Base-by-base conservation (phyloP, 2,113 vertebrate species). In the Epinephelus moara region DNA sequence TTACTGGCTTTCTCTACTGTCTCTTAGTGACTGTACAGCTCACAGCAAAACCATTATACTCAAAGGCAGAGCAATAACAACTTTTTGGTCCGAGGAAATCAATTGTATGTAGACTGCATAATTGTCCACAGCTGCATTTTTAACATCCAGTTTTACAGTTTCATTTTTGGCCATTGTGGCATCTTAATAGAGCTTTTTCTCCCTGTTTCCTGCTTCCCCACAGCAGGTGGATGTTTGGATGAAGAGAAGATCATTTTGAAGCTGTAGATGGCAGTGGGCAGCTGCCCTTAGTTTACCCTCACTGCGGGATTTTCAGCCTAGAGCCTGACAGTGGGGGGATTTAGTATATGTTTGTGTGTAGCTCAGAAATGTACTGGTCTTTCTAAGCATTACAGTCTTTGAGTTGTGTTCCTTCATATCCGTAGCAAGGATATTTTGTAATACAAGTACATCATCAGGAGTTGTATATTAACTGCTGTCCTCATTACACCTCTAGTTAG, bases 71-170 rank as follows among this genome's bases (percentile, higher is more conserved):
- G 80, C 73, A 79, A 79, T 87, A 83, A 86, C 67, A 66, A 70
- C 52, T 45, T 59, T 75, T 70, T 85, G 67, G 69, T 84, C 75
- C 52, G 10, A 47, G 59, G 45, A 74, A 81, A 85, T 74, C 62
- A 23, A 13, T 81, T 75, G 18, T 72, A 37, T 78, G 76, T 75
- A 72, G 86, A 78, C 67, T 18, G 40, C 17, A 1, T 84, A 85
- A 87, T 80, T 85, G 74, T 91, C 76, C 76, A 71, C 86, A 85
- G 74, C 77, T 90, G 78, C 59, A 47, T 81, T 81, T 80, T 88
- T 53, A 82, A 67, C 52, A 64, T 78, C 33, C 57, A 57, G 14
- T 78, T 82, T 87, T 66, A 82, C 70, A 71, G 64, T 67, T 64
- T 76, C 11, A 66, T 73, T 64, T 85, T 62, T 50, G 42, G 33